phyloP scores from a whole-genome alignment of 2,113 vertebrate species.

The Pollachius pollachius region DNA sequence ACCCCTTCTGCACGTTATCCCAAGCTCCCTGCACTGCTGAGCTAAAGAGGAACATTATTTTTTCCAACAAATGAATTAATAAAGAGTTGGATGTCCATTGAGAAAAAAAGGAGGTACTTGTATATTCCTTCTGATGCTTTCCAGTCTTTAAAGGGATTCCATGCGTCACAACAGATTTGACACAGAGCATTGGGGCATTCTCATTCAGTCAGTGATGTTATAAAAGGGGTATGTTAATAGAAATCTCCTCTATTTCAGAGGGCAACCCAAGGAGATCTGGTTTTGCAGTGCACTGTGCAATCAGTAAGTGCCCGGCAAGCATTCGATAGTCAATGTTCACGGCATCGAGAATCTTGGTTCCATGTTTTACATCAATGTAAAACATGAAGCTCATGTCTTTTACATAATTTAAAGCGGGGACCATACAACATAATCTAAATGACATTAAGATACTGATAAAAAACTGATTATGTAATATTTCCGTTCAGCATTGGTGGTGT shows the following conservation, averaged over 20 bases:
- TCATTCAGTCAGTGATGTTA: conserved; percentile 47
- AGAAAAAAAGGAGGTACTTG: conserved; percentile 68
- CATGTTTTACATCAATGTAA: neutral
- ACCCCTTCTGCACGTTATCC: conserved; percentile 46
- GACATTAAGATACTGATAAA: conserved; percentile 44
- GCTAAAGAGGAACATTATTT: conserved; percentile 18
- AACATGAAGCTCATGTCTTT: conserved; percentile 41
- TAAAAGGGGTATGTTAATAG: too few relatives aligned
- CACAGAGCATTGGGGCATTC: conserved; percentile 48
- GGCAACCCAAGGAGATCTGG: conserved; percentile 42
- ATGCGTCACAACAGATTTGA: conserved; percentile 37
- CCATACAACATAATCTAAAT: conserved; percentile 57
- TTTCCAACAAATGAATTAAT: conserved; percentile 54
- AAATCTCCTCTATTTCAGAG: conserved; percentile 33
- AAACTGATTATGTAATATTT: conserved; percentile 27
- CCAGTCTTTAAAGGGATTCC: conserved; percentile 37
- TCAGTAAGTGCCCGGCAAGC: too few relatives aligned
- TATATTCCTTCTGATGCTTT: conserved; percentile 69
- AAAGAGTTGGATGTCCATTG: conserved; percentile 54
- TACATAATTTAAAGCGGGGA: conserved; percentile 66
- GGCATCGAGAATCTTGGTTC: too few relatives aligned
- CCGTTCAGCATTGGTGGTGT: neutral
- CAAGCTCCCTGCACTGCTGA: conserved; percentile 35
- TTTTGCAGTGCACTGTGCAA: conserved; percentile 20
- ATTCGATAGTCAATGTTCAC: too few relatives aligned